These are phyloP conservation scores for Elanoides forficatus DNA, from an alignment of 2,113 vertebrate species.

Conservation along the genomic window DNA sequence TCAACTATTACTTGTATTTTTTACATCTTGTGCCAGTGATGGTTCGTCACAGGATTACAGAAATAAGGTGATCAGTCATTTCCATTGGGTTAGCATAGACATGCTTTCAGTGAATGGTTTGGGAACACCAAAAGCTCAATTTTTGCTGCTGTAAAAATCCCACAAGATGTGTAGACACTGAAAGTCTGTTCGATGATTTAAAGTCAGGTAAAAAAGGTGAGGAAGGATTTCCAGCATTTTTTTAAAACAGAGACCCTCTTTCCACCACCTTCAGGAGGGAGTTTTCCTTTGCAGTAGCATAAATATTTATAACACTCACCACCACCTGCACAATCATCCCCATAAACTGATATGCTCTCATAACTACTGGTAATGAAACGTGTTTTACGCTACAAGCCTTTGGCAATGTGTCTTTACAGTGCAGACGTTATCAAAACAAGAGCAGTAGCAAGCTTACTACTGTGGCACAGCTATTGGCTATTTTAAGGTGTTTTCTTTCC, in stretches of 20 bases:
- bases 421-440: constrained; percentile 59
- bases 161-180: constrained; percentile 36
- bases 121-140: not conserved
- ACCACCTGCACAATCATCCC: constrained; percentile 61
- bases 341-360: constrained; percentile 65
- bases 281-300: constrained; percentile 59
- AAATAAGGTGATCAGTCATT: constrained; percentile 3
- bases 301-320: constrained; percentile 62
- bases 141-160: constrained; percentile 35
- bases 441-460: not conserved
- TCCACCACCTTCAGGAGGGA: constrained; percentile 43
- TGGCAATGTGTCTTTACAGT: not conserved
- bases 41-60: not conserved
- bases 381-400: not conserved
- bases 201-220: constrained; percentile 52
- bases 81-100: not conserved
- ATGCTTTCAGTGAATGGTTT: not conserved
- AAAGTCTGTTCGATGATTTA: constrained; percentile 56
- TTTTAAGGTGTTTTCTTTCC: constrained; percentile 32
- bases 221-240: constrained; percentile 41
- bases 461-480: not conserved
- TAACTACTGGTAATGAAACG: constrained; percentile 32
- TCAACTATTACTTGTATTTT: not conserved
- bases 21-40: not conserved
- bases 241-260: constrained; percentile 56